Conservation (phyloP, 1,140 invertebrate genomes). For the Euglossa dilemma region DNA sequence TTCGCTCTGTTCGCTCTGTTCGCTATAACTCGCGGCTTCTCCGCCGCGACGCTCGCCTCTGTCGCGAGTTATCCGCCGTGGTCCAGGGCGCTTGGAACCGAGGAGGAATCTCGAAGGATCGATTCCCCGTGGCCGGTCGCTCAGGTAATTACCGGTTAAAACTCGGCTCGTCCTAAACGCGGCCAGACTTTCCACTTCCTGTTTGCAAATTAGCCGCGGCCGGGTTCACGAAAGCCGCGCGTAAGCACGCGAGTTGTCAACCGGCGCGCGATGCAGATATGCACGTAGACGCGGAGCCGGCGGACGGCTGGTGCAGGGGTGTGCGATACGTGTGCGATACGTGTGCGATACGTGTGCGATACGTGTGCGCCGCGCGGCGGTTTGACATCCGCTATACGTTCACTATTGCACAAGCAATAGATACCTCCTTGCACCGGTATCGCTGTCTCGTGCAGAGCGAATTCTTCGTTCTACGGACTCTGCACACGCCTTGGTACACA, state of each 20-base stretch:
- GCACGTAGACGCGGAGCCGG: neutral
- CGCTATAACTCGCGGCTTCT: neutral
- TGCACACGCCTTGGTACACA: slow-evolving; percentile 76
- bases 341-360: slow-evolving; percentile 58
- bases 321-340: slow-evolving; percentile 60
- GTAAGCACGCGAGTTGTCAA: slow-evolving; percentile 61
- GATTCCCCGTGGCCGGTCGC: neutral
- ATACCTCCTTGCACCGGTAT: slow-evolving; percentile 72
- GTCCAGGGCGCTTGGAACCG: no score
- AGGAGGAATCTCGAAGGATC: no score
- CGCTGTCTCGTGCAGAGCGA: slow-evolving; percentile 67
- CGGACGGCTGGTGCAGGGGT: slow-evolving; percentile 53
- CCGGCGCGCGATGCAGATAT: slow-evolving; percentile 45
- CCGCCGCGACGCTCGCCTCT: no score
- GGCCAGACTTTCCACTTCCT: slow-evolving; percentile 50
- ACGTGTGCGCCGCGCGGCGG: slow-evolving; percentile 51
- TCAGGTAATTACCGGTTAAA: neutral
- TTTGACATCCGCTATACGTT: slow-evolving; percentile 79
- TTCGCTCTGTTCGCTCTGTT: neutral
- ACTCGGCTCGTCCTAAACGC: neutral
- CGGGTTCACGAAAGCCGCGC: slow-evolving; percentile 26
- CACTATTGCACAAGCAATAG: slow-evolving; percentile 77
- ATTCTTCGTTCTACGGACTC: slow-evolving; percentile 71
- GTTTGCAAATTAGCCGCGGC: slow-evolving; percentile 43
- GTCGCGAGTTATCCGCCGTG: no score